These are phyloP conservation scores for Drosophila serrata DNA, from an alignment of 1,140 invertebrate genomes.

Conservation along the genomic window DNA sequence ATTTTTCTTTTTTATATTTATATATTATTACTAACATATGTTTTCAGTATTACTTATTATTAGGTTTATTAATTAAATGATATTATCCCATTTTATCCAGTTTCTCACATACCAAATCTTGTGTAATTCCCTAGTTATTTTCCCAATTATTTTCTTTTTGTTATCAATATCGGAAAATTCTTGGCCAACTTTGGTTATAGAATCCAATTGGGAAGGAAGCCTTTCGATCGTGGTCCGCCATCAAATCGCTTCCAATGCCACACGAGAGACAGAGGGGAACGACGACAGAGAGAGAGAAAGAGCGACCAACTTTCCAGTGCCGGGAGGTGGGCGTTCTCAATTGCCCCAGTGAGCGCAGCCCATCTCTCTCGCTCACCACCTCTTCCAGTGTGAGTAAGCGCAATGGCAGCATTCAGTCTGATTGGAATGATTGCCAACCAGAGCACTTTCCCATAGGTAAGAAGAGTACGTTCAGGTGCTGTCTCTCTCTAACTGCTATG, in stretches of 20 bases:
- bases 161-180: constrained; percentile 26
- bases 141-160: constrained; percentile 12
- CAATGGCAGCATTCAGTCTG: constrained; percentile 44
- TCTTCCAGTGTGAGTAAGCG: constrained; percentile 1
- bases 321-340: constrained; percentile 65
- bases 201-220: constrained; percentile 58
- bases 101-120: background rate
- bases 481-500: constrained; percentile 15
- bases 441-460: constrained; percentile 7
- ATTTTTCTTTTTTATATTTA: too few relatives aligned
- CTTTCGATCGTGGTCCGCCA: constrained; percentile 79
- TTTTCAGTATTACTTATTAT: too few relatives aligned
- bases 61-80: background rate
- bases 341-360: constrained; percentile 28
- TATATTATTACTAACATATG: too few relatives aligned
- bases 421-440: constrained; percentile 55
- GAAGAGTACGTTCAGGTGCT: background rate
- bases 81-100: background rate
- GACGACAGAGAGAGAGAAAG: constrained; percentile 37
- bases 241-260: constrained; percentile 67
- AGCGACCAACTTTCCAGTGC: constrained; percentile 61
- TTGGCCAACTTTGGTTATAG: constrained; percentile 14
- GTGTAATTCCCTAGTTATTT: background rate
- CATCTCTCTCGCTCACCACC: constrained; percentile 40
- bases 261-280: constrained; percentile 56